Conservation (phyloP, 2,888 invertebrate species). For the Caenorhabditis wallacei region DNA sequence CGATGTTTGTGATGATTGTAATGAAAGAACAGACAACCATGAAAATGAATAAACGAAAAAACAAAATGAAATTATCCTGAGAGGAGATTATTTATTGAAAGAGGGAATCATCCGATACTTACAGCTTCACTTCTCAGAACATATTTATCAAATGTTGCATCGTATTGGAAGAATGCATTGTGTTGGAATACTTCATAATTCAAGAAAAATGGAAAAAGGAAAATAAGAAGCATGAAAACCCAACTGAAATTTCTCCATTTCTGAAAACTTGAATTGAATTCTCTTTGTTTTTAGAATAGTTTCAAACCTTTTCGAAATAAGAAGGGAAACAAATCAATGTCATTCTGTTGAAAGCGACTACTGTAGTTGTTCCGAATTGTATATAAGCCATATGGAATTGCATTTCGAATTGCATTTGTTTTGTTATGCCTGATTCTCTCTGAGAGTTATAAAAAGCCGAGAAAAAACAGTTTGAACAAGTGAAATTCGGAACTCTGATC, state of each 20-base stretch:
- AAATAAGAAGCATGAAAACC: conserved; percentile 23
- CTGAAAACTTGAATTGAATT: conserved; percentile 2
- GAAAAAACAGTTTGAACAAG: neutral
- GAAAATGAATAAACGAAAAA: conserved; percentile 1
- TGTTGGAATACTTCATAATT: conserved; percentile 21
- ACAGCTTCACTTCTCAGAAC: conserved; percentile 10
- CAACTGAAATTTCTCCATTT: conserved; percentile 20
- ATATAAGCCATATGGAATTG: conserved; percentile 44
- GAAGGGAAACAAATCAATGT: neutral
- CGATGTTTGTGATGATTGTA: neutral
- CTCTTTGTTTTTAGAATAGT: too few relatives aligned
- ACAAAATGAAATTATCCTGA: conserved; percentile 25
- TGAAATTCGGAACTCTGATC: conserved; percentile 8
- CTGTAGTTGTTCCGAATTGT: conserved; percentile 29
- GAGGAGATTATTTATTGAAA: neutral
- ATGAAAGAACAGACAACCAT: conserved; percentile 1
- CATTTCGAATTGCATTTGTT: conserved; percentile 16
- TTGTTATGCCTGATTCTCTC: neutral
- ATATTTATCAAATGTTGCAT: conserved; percentile 5
- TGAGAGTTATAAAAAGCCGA: neutral
- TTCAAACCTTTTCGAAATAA: neutral
- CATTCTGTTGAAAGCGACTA: conserved; percentile 30
- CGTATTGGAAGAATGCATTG: conserved; percentile 17
- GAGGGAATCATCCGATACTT: neutral
- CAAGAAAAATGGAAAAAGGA: conserved; percentile 2